A percentile compares a stretch with the other conserved stretches of the same genome.
These are phyloP conservation scores for Cervus canadensis DNA, from an alignment of 2,113 vertebrate genomes.

Conservation along the genomic window DNA sequence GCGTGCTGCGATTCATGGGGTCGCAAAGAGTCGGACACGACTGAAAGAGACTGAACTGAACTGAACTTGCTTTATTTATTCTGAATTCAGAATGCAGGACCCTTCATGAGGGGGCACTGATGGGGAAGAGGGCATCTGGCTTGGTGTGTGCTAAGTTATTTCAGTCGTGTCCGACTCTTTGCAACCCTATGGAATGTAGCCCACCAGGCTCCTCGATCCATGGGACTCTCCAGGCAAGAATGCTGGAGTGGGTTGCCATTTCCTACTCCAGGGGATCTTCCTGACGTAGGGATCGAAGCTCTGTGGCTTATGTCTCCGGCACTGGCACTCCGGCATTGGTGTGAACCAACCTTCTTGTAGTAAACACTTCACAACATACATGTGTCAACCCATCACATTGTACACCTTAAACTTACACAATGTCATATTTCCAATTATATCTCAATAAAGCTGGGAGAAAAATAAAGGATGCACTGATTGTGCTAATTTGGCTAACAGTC, in stretches of 20 bases:
- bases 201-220: background rate
- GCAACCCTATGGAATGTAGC: background rate
- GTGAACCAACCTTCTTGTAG: background rate
- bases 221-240: background rate
- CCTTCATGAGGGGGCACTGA: background rate
- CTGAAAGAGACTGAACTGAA: too few species aligned
- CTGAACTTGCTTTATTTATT: too few species aligned
- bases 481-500: conserved; percentile 83
- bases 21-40: too few species aligned
- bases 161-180: background rate
- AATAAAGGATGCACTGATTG: conserved; percentile 79
- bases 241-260: background rate
- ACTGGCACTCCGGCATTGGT: background rate
- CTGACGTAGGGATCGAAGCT: background rate
- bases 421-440: background rate
- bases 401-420: background rate
- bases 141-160: background rate
- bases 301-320: background rate
- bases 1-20: too few species aligned
- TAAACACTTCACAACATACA: background rate
- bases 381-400: background rate
- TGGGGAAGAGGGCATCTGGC: background rate
- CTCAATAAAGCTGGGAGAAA: background rate
- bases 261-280: background rate
- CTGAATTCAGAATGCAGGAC: background rate